Evolutionary conservation across 2,888 invertebrate genomes (phyloP).

Genomic region (Empis stercorea): DNA sequence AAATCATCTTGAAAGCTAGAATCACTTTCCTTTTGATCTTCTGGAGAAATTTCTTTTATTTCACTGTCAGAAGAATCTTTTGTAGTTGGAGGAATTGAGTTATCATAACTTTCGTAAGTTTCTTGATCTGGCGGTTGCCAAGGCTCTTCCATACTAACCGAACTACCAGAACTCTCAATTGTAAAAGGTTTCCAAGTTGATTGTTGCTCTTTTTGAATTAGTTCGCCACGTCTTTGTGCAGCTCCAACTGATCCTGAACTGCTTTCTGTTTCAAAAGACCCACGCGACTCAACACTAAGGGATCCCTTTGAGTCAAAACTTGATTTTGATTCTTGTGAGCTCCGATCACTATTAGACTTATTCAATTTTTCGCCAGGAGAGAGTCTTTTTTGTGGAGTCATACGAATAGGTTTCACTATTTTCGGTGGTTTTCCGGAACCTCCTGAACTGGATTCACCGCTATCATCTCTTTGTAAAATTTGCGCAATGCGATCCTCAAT

Average conservation of each 20-base stretch:
- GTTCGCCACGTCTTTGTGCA: constrained; percentile 49
- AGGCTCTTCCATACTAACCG: constrained; percentile 75
- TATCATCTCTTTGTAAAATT: constrained; percentile 38
- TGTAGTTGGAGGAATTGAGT: constrained; percentile 23
- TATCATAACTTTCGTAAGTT: constrained; percentile 43
- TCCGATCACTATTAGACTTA: constrained; percentile 31
- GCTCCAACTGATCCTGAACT: constrained; percentile 63
- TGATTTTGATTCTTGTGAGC: constrained; percentile 43
- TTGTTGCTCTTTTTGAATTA: constrained; percentile 50
- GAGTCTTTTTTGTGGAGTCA: constrained; percentile 32
- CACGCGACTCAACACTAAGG: constrained; percentile 54
- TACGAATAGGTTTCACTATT: constrained; percentile 35
- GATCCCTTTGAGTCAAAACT: constrained; percentile 51
- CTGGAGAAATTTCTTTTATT: constrained; percentile 39
- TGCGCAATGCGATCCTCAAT: constrained; percentile 38
- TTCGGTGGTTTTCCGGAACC: constrained; percentile 42
- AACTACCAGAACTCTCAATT: constrained; percentile 73
- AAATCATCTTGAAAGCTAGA: constrained; percentile 62
- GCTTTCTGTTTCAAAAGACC: constrained; percentile 61
- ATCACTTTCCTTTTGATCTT: constrained; percentile 44
- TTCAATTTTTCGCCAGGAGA: constrained; percentile 28
- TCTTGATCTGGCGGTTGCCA: constrained; percentile 66
- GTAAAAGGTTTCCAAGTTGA: constrained; percentile 75
- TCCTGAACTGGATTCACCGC: constrained; percentile 49
- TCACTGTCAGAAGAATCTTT: constrained; percentile 33